Conservation (phyloP, 1,140 invertebrate species). For the Drosophila kurseongensis region DNA sequence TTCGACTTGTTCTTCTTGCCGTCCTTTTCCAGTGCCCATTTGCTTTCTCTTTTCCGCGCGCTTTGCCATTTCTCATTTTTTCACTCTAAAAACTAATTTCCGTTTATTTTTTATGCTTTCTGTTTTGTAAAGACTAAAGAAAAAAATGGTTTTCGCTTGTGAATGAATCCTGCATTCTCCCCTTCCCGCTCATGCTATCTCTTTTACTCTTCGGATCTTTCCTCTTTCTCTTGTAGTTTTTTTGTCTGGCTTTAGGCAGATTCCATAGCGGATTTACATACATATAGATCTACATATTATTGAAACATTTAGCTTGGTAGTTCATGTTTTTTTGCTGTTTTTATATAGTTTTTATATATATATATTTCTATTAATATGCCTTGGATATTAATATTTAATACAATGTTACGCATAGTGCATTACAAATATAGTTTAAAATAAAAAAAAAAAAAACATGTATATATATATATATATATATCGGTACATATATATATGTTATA, state of each 20-base stretch:
- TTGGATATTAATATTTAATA: conserved; percentile 76
- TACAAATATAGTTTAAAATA: conserved; percentile 68
- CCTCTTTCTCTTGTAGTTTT: conserved; percentile 5
- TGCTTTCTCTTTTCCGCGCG: conserved; percentile 28
- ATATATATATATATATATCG: conserved; percentile 24
- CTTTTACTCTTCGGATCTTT: conserved; percentile 16
- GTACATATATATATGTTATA: conserved; percentile 47
- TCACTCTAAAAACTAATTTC: conserved; percentile 61
- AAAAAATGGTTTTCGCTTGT: conserved; percentile 52
- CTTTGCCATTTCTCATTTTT: conserved; percentile 46
- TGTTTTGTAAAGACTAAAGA: conserved; percentile 52
- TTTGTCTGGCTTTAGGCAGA: conserved; percentile 44
- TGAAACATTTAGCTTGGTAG: conserved; percentile 74
- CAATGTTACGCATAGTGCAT: conserved; percentile 72
- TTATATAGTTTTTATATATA: conserved; percentile 41
- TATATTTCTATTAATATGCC: conserved; percentile 70
- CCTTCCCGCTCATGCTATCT: not conserved
- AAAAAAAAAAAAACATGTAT: conserved; percentile 62
- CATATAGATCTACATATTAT: conserved; percentile 72
- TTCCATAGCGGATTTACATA: conserved; percentile 62
- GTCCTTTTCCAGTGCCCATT: conserved; percentile 16
- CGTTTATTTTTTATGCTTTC: conserved; percentile 9
- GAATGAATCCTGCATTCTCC: conserved; percentile 10
- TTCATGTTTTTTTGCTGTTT: conserved; percentile 43
- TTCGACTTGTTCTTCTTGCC: conserved; percentile 10